Evolutionary conservation across 2,797 vertebrate species (phyloP), one percentile per base, ranked within the genome.

Genomic region (Poliocrania exsul): DNA sequence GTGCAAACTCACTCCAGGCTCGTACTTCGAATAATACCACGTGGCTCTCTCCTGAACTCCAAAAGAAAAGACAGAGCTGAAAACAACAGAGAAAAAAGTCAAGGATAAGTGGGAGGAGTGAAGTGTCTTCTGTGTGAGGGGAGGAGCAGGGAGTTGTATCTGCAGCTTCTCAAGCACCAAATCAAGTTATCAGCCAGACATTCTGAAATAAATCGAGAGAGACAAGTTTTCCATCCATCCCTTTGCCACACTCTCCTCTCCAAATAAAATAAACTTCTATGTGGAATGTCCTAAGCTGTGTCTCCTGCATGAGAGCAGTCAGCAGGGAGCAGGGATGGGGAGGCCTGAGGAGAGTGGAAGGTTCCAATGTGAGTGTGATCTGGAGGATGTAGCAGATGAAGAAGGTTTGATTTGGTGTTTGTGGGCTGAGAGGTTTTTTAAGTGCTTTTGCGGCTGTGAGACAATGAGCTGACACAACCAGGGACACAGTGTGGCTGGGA

Each of bases 201-300:
- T 61, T 62, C 66, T 49, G 51, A 88, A 93, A 69, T 65, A 78
- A 83, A 38, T 40, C 9, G n/a, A 40, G 37, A n/a, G 49, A 79
- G 28, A 12, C 7, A 16, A 44, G 49, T 15, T 74, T 85, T 87
- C 25, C 14, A 3, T 58, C 1, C 0, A 5, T 58, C 28, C 4
- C 10, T 81, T 79, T 89, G 56, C 18, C n/a, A 21, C 3, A 0
- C 13, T 62, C 9, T 89, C 29, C 12, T 58, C 9, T 91, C n/a
- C 21, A 37, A 73, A 29, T 17, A 31, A 60, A 85, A 56, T 15
- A 23, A 16, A 62, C 16, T n/a, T 65, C 7, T 46, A 0, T 0
- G 0, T 78, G 42, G 19, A 54, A 4, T 51, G 18, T 26, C 31
- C 25, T 49, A 12, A 64, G 18, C n/a, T 40, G 16, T 3, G 0